phyloP scores from a whole-genome alignment of 2,797 vertebrate genomes.

The Antrozous pallidus region DNA sequence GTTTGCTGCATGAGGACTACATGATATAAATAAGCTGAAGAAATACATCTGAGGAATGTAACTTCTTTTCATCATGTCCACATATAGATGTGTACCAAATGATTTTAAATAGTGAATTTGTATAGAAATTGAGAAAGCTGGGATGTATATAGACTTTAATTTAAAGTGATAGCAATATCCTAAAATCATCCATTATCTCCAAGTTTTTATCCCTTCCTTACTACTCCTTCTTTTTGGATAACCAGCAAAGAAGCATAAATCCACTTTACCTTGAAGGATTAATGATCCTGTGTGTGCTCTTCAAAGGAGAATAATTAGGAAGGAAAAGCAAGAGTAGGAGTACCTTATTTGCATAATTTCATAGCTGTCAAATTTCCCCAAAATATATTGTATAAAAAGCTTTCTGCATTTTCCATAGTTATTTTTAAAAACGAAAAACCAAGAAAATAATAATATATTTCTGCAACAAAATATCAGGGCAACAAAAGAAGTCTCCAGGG shows the following conservation, averaged over 20 bases:
- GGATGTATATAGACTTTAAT: background rate
- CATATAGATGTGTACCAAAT: background rate
- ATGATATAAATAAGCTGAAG: background rate
- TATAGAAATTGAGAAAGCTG: background rate
- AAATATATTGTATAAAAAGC: conserved; percentile 12
- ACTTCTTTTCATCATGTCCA: background rate
- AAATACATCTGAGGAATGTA: background rate
- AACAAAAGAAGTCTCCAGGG: background rate
- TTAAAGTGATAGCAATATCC: background rate
- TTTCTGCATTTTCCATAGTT: background rate
- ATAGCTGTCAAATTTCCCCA: background rate
- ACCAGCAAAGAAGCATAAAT: background rate
- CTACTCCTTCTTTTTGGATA: background rate
- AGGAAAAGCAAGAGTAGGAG: conserved; percentile 22
- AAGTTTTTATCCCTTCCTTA: conserved; percentile 28
- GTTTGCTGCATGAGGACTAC: background rate
- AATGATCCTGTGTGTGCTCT: background rate
- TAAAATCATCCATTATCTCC: background rate
- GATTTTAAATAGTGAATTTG: background rate
- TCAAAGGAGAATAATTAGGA: conserved; percentile 23
- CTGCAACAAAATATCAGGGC: background rate
- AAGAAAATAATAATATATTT: background rate
- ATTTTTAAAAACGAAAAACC: conserved; percentile 10
- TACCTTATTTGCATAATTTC: background rate
- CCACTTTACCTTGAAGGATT: background rate